These are phyloP conservation scores for Hydrophis major DNA, from an alignment of 2,797 vertebrate species.

Conservation along the genomic window DNA sequence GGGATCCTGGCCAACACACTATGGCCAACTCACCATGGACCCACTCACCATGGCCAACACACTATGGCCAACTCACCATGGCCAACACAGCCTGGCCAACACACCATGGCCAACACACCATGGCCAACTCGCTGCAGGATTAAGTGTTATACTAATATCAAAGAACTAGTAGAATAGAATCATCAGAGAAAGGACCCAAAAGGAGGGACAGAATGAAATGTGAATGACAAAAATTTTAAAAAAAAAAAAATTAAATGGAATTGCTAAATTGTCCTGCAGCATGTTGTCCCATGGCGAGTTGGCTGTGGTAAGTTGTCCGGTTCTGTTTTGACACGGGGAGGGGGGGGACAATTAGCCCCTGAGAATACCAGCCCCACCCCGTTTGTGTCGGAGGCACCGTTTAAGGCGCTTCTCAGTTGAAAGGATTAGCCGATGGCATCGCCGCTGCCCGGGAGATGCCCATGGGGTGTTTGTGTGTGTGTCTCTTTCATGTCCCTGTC, in stretches of 20 bases:
- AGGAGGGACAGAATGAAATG: neutral
- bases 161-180: neutral
- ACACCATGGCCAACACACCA: too few species aligned
- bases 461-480: too few species aligned
- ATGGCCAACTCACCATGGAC: too few species aligned
- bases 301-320: too few species aligned
- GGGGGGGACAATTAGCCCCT: too few species aligned
- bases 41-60: too few species aligned
- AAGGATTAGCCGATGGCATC: neutral
- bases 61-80: too few species aligned
- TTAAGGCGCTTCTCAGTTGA: neutral
- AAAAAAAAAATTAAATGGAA: too few species aligned
- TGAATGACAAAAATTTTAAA: neutral
- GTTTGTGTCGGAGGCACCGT: accelerated
- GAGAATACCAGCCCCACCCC: too few species aligned
- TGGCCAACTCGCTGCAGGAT: neutral
- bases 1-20: neutral
- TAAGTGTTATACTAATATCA: neutral
- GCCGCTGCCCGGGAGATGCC: neutral
- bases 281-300: too few species aligned
- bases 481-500: neutral
- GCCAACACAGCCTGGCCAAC: too few species aligned
- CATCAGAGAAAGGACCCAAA: neutral
- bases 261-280: neutral
- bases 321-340: too few species aligned